Evolutionary conservation across 92 coral and sea anemone species (phyloP).

Genomic region (Umimayanthus chanpuru): DNA sequence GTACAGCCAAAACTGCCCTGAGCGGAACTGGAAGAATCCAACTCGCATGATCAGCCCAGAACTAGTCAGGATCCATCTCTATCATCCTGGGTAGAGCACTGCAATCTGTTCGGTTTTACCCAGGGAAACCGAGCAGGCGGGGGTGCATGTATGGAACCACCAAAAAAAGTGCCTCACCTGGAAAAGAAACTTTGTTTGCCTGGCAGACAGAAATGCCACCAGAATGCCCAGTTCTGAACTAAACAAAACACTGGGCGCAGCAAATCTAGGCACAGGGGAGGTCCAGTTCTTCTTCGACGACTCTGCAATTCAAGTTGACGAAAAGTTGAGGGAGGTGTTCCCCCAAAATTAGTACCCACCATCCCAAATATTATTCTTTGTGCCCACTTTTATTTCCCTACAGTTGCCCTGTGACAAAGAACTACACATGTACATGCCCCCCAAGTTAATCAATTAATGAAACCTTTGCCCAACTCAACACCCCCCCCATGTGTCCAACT

Average conservation of each 20-base stretch:
- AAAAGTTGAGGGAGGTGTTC: constrained; percentile 6
- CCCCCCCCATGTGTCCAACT: no score
- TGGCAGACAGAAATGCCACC: constrained; percentile 18
- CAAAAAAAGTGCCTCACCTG: not conserved
- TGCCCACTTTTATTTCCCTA: no score
- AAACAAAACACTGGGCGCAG: constrained; percentile 11
- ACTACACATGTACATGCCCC: no score
- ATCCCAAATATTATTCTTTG: no score
- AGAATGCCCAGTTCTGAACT: constrained; percentile 8
- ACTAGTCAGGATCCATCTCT: not conserved
- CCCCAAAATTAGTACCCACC: no score
- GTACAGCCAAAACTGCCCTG: constrained; percentile 1
- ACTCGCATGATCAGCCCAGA: constrained; percentile 2
- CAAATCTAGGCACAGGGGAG: constrained; percentile 11
- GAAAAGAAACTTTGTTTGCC: constrained; percentile 15
- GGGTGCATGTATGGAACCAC: no score
- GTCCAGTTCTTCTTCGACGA: not conserved
- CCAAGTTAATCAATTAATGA: no score
- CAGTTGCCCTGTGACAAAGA: no score
- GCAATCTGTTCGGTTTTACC: not conserved
- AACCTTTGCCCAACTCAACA: no score
- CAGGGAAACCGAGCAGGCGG: not conserved
- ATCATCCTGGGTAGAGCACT: constrained; percentile 2
- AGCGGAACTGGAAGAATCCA: not conserved
- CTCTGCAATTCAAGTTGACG: constrained; percentile 13